Percentiles rank a stretch among this genome's conserved stretches.
Conservation (phyloP, 2,888 invertebrate genomes). For the Creontiades dilutus region DNA sequence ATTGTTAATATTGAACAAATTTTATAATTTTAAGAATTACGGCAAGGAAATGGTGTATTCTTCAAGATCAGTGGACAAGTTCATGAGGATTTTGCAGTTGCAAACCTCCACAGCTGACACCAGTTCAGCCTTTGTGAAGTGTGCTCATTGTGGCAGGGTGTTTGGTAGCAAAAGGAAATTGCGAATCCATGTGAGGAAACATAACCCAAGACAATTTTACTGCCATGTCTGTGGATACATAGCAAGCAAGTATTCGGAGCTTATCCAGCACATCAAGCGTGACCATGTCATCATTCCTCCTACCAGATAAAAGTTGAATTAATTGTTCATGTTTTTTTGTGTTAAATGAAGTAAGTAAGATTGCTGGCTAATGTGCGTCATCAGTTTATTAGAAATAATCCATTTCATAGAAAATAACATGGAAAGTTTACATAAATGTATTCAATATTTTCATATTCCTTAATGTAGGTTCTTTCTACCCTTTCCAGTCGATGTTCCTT, state of each 20-base stretch:
- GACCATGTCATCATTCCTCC: not conserved
- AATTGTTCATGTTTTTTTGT: not conserved
- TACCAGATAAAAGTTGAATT: not conserved
- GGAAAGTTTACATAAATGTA: too few species aligned
- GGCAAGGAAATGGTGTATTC: not conserved
- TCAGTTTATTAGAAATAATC: not conserved
- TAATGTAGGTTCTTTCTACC: too few species aligned
- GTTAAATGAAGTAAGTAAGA: not conserved
- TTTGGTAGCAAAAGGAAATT: not conserved
- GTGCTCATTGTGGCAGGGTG: not conserved
- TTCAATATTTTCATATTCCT: too few species aligned
- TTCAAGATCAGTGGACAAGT: not conserved
- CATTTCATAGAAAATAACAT: not conserved
- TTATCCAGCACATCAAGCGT: not conserved
- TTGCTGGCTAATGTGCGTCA: not conserved
- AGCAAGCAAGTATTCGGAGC: slow-evolving; percentile 75
- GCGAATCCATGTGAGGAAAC: not conserved
- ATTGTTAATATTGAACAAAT: too few species aligned
- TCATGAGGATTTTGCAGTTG: not conserved
- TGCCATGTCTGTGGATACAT: not conserved
- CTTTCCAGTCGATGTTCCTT: too few species aligned
- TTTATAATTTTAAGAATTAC: too few species aligned
- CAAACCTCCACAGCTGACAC: not conserved
- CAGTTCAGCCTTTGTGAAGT: not conserved
- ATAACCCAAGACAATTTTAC: not conserved